Evolutionary conservation across 2,888 invertebrate species (phyloP), one percentile per base, ranked within the genome.

Genomic region (Anticlea derivata): DNA sequence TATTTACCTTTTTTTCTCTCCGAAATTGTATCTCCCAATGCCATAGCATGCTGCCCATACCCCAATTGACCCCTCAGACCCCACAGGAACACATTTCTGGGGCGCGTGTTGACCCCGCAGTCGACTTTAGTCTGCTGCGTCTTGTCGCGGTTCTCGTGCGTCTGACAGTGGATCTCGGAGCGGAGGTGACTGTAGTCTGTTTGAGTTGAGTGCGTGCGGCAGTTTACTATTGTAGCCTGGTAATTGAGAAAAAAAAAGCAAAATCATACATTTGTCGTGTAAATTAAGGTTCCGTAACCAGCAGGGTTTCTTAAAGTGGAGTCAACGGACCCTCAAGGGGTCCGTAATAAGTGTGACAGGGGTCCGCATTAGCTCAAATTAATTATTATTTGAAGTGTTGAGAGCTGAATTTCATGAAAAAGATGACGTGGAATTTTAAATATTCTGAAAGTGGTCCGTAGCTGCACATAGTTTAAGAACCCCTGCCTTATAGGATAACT

Each of bases 151-250:
- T 80, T 66, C 68, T 91, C 73, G 58, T 88, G 58, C 0, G 94
- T 94, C 81, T 96, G 95, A 7, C 92, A 91, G 22, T 92, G 91
- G 35, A 92, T 90, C 61, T 93, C 93, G 5, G 91, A 86, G 33
- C 93, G 88, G 53, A 93, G 91, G 67, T 93, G 92, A 46, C 94
- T 94, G 66, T 93, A 91, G 54, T 89, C 61, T 0, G 96, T 96
- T 81, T 96, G 96, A 0, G 93, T 93, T 5, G 95, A 94, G 62
- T 92, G 93, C 0, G 96, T 96, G 24, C 81, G 75, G 58, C 93
- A 92, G 53, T 92, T 92, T 2, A 93, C 90, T 63, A 95, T 88
- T 35, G 87, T 86, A 0, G 93, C 93, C 94, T 94, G 76, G 10
- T n/a, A 54, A 40, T 0, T 26, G 5, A 13, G 29, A 7, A 23